phyloP scores from a whole-genome alignment of 2,797 vertebrate species.

The Hoplostethus mediterraneus region DNA sequence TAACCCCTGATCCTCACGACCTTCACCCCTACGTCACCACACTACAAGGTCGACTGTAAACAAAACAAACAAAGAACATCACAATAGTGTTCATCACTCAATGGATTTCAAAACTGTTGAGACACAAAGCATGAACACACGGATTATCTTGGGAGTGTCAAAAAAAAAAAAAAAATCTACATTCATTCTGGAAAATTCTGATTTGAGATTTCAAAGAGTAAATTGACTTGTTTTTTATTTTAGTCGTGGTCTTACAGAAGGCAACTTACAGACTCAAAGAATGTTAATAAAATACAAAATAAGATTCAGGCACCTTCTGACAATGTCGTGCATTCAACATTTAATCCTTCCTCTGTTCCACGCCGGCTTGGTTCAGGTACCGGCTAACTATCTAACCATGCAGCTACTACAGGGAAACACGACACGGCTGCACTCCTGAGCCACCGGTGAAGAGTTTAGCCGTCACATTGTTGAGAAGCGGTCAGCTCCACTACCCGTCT shows the following conservation, averaged over 20 bases:
- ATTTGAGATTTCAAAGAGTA: background rate
- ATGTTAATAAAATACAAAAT: slow-evolving; percentile 10
- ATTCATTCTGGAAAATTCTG: slow-evolving; percentile 6
- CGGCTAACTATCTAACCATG: background rate
- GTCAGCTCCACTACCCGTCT: background rate
- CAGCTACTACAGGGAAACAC: background rate
- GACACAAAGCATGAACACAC: background rate
- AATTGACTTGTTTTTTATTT: background rate
- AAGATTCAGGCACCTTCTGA: slow-evolving; percentile 27
- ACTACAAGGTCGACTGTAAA: too few species aligned
- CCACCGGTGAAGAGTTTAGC: background rate
- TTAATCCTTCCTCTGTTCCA: slow-evolving; percentile 1
- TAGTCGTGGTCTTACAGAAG: slow-evolving; percentile 23
- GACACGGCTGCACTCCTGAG: too few species aligned
- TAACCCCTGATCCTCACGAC: too few species aligned
- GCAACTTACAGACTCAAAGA: slow-evolving; percentile 25
- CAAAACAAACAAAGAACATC: too few species aligned
- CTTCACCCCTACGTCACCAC: too few species aligned
- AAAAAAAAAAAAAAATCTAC: background rate
- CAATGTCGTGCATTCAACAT: slow-evolving; percentile 37
- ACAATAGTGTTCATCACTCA: background rate
- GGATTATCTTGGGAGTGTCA: background rate
- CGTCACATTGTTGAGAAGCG: background rate
- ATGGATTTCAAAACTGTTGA: background rate
- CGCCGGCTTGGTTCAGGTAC: background rate